Percentiles rank a stretch among this genome's conserved stretches.
Conservation (phyloP, 2,797 vertebrate species). For the Labroides dimidiatus region DNA sequence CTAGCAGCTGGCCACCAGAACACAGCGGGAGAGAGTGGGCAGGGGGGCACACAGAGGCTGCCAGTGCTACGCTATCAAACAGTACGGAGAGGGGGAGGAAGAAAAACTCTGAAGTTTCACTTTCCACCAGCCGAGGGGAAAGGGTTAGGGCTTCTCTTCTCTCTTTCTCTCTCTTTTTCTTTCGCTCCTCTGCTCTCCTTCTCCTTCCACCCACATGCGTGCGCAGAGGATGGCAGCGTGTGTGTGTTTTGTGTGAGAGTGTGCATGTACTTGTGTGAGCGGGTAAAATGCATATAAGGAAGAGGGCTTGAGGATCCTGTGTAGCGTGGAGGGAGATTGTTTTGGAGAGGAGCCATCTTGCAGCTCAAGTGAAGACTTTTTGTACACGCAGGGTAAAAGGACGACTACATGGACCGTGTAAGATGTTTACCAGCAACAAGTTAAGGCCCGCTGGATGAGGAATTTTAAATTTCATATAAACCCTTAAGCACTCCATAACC, state of each 20-base stretch:
- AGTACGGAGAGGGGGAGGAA: constrained; percentile 79
- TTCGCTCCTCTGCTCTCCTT: constrained; percentile 81
- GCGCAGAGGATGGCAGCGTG: constrained; percentile 72
- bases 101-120: constrained; percentile 81
- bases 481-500: constrained; percentile 36
- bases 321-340: constrained; percentile 74
- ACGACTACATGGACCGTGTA: constrained; percentile 58
- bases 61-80: constrained; percentile 79
- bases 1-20: constrained; percentile 86
- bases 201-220: constrained; percentile 84
- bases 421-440: constrained; percentile 72
- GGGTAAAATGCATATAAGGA: constrained; percentile 76
- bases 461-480: constrained; percentile 48
- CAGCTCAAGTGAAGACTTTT: constrained; percentile 68
- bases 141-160: constrained; percentile 77
- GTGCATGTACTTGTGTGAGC: constrained; percentile 56
- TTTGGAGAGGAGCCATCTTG: constrained; percentile 82
- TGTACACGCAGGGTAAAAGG: constrained; percentile 69
- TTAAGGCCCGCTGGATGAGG: constrained; percentile 49
- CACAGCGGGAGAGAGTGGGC: constrained; percentile 79
- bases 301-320: constrained; percentile 77
- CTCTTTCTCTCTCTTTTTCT: constrained; percentile 72
- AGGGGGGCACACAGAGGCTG: constrained; percentile 81
- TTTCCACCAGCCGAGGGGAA: constrained; percentile 74
- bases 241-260: constrained; percentile 55